Evolutionary conservation across 2,113 vertebrate species (phyloP), one percentile per base, ranked within the genome.

Genomic region (Thryonomys swinderianus): DNA sequence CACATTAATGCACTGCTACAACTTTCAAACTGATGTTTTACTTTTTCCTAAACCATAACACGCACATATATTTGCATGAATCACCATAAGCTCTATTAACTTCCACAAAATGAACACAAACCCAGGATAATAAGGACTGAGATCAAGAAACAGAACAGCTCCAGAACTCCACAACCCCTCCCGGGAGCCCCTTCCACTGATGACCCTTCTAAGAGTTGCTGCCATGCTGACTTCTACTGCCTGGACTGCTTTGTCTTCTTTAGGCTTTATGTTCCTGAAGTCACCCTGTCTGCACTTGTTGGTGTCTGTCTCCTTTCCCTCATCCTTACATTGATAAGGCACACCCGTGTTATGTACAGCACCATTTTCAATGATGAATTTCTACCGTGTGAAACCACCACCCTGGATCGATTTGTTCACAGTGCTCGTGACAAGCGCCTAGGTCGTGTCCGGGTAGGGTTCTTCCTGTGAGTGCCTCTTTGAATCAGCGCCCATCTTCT

Each of bases 101-200:
- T 90, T 93, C 73, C 66, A 96, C 45, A 85, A 88, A 55, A 34
- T 85, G 55, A 95, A 94, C n/a, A 85, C 7, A 45, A 2, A 82
- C 16, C 25, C 32, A 71, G 66, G 23, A 76, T 37, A 81, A 82
- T 53, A 16, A 85, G 51, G 55, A 57, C 20, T 1, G 16, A 88
- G n/a, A 32, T 37, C n/a, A 81, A 55, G 93, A 45, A 62, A 69
- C n/a, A 73, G 73, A 74, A 57, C 64, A 51, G 67, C 67, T 53
- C 73, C 30, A 85, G 51, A 81, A 51, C 61, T 66, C 25, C 23
- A 84, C 40, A 16, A 8, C 23, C 40, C 48, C 25, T 73, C 45
- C 13, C 21, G 0, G 12, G 23, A 12, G 2, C 10, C 20, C 7
- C 14, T 64, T 37, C 42, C 7, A 34, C 2, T 34, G 48, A 57